phyloP scores from a whole-genome alignment of 2,888 invertebrate genomes.

The Pteria penguin region DNA sequence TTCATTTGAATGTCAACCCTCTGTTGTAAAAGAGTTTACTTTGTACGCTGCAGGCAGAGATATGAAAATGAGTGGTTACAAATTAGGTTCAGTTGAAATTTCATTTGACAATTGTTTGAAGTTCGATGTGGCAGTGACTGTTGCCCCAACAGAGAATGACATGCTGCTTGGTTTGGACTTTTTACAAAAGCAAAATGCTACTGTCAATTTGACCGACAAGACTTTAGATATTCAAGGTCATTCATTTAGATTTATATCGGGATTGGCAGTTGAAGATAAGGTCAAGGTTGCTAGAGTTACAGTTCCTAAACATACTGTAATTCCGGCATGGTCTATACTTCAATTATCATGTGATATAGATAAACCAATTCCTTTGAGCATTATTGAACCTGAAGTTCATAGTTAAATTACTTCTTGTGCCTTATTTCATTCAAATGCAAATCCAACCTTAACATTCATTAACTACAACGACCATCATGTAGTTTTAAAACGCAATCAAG shows the following conservation, averaged over 20 bases:
- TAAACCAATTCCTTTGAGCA: not conserved
- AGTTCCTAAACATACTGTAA: not conserved
- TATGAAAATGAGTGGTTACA: not conserved
- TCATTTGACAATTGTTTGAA: not conserved
- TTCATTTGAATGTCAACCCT: not conserved
- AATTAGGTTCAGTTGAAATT: not conserved
- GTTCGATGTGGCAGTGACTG: constrained; percentile 10
- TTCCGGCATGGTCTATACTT: not conserved
- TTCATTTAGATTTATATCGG: not conserved
- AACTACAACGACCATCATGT: too few species aligned
- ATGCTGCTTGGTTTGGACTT: constrained; percentile 5
- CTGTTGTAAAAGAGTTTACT: not conserved
- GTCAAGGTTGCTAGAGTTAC: not conserved
- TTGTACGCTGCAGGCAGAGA: not conserved
- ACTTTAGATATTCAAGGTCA: not conserved
- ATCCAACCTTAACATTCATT: too few species aligned
- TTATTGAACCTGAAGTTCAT: not conserved
- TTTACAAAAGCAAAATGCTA: not conserved
- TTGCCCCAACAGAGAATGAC: constrained; percentile 12
- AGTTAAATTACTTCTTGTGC: not conserved
- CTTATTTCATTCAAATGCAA: not conserved
- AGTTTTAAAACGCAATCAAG: too few species aligned
- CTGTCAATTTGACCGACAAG: not conserved
- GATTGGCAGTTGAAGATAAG: not conserved
- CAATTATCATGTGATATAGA: not conserved